These are phyloP conservation scores for Oxyura jamaicensis DNA, from an alignment of 2,113 vertebrate species.

Conservation along the genomic window DNA sequence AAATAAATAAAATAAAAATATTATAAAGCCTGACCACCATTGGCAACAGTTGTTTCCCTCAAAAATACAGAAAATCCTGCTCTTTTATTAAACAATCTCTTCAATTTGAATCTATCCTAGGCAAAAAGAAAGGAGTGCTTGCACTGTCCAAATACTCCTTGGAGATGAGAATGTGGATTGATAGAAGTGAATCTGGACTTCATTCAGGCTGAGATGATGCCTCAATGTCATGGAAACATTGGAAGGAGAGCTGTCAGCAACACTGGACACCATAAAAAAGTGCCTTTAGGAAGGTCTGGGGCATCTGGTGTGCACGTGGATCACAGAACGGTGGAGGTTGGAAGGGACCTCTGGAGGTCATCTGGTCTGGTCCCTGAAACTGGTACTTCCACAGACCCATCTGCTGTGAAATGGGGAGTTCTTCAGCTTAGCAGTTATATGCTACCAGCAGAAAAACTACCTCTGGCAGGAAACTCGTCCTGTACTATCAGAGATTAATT, in stretches of 20 bases:
- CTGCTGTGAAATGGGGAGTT: neutral
- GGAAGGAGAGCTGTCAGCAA: neutral
- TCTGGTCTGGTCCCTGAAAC: neutral
- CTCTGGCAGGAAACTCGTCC: neutral
- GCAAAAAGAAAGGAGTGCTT: neutral
- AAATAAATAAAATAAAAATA: neutral
- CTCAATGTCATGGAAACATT: neutral
- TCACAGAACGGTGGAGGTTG: neutral
- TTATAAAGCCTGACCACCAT: neutral
- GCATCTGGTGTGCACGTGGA: rapidly evolving
- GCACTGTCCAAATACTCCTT: neutral
- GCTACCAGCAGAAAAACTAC: neutral
- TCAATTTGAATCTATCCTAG: neutral
- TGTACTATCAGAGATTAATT: neutral
- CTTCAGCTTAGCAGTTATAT: neutral
- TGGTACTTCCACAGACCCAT: neutral
- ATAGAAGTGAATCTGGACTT: neutral
- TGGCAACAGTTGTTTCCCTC: slow-evolving; percentile 20
- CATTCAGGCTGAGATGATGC: neutral
- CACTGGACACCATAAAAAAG: neutral
- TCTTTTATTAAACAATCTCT: neutral
- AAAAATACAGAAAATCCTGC: neutral
- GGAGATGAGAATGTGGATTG: neutral
- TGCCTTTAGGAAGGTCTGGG: neutral
- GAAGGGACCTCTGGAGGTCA: neutral